Evolutionary conservation across 2,113 vertebrate genomes (phyloP), one percentile per base, ranked within the genome.

Genomic region (Oriolus oriolus): DNA sequence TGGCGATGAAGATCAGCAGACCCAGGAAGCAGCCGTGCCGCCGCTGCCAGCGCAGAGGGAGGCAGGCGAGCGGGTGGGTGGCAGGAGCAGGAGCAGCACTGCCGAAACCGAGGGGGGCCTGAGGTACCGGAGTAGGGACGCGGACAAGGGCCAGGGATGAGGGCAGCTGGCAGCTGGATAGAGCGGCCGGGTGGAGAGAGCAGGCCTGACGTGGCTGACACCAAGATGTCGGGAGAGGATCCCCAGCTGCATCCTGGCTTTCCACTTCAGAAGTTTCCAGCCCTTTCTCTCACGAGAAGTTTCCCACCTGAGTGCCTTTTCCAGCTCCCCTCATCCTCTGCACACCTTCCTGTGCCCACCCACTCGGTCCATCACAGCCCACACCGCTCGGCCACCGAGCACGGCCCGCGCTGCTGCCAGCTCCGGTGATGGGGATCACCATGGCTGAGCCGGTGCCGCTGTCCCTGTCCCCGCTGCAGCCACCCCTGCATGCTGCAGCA

Each of bases 241-340:
- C 23, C 59, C 42, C 13, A 37, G 45, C 78, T 84, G 69, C 60
- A 64, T 19, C 56, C 69, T 49, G 84, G 69, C 73, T 75, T 87
- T 54, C 69, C 24, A 41, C 93, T 92, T 92, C 18, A 13, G 84
- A 96, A 95, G 52, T 97, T 97, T 81, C 59, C 66, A 90, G 93
- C 69, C 86, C 42, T 74, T 92, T 86, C 85, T 73, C 24, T 81
- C 11, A 1, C 0, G 10, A 60, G 68, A 81, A 86, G 78, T 95
- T 94, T 70, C 63, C 83, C 61, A 91, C 41, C 50, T 2, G 17
- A 73, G 27, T 16, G 45, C 45, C 78, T 54, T 39, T 84, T 59
- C 16, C 59, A 30, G 65, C 59, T 61, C 10, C 80, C 54, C 2
- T 1, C 24, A 42, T 6, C 44, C 71, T 28, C 75, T 1, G 11